Conservation (phyloP, 1,140 invertebrate genomes). For the Oryzaephilus surinamensis region DNA sequence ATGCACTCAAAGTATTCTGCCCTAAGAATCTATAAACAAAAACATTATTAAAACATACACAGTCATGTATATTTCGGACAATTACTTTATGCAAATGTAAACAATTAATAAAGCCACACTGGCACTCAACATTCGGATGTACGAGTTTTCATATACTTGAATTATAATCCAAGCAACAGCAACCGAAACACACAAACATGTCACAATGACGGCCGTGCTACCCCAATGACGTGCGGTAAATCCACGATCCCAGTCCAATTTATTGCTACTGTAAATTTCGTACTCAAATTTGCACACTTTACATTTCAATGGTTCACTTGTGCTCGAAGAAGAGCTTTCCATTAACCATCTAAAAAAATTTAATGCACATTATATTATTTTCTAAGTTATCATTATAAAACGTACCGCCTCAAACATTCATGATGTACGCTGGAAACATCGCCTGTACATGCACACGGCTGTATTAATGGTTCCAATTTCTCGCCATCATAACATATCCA, state of each 20-base stretch:
- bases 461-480: constrained; percentile 69
- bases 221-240: constrained; percentile 73
- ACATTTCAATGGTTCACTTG: constrained; percentile 21
- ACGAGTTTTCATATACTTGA: constrained; percentile 65
- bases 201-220: constrained; percentile 52
- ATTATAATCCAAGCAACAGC: constrained; percentile 72
- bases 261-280: constrained; percentile 39
- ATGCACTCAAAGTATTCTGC: constrained; percentile 74
- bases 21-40: constrained; percentile 57
- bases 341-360: no score
- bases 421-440: constrained; percentile 86
- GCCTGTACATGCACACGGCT: constrained; percentile 82
- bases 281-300: constrained; percentile 35
- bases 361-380: no score
- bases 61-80: neutral
- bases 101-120: constrained; percentile 70
- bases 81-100: constrained; percentile 73
- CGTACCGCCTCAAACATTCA: constrained; percentile 78
- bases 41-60: constrained; percentile 3
- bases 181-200: constrained; percentile 61
- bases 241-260: constrained; percentile 67
- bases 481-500: constrained; percentile 90
- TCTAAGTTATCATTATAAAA: no score
- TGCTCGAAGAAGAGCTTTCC: constrained; percentile 29
- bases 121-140: constrained; percentile 66